Percentiles rank a stretch among this genome's conserved stretches.
Conservation (phyloP, 2,888 invertebrate species). For the Colostygia pectinataria region DNA sequence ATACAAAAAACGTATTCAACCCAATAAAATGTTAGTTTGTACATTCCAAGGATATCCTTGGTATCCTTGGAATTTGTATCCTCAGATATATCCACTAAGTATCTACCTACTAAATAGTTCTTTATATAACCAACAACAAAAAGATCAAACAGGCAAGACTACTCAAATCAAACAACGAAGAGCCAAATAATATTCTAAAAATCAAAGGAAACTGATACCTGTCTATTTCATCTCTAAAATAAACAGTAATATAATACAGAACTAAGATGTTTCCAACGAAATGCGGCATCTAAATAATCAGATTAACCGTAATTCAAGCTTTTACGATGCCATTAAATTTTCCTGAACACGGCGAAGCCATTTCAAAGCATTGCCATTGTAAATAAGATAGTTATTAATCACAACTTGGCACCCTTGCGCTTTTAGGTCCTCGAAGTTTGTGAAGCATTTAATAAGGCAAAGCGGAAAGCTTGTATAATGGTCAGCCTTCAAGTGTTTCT, state of each 20-base stretch:
- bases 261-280: conserved; percentile 28
- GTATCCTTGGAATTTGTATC: too few relatives aligned
- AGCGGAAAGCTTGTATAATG: conserved; percentile 62
- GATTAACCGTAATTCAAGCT: conserved; percentile 35
- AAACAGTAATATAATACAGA: conserved; percentile 23
- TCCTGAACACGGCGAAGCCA: conserved; percentile 32
- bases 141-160: background rate
- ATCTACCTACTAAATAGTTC: too few relatives aligned
- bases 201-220: background rate
- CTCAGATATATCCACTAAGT: too few relatives aligned
- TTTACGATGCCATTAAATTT: conserved; percentile 37
- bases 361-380: conserved; percentile 33
- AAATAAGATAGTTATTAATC: conserved; percentile 9
- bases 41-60: too few relatives aligned
- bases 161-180: background rate
- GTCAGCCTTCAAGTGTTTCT: too few relatives aligned
- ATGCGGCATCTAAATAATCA: conserved; percentile 32
- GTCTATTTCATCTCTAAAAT: background rate
- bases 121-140: background rate
- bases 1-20: too few relatives aligned
- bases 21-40: too few relatives aligned
- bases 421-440: background rate
- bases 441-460: conserved; percentile 48
- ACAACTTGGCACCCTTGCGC: conserved; percentile 26
- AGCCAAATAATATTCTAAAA: background rate